Conservation (phyloP, 2,888 invertebrate species). For the Coecobrya sp. region DNA sequence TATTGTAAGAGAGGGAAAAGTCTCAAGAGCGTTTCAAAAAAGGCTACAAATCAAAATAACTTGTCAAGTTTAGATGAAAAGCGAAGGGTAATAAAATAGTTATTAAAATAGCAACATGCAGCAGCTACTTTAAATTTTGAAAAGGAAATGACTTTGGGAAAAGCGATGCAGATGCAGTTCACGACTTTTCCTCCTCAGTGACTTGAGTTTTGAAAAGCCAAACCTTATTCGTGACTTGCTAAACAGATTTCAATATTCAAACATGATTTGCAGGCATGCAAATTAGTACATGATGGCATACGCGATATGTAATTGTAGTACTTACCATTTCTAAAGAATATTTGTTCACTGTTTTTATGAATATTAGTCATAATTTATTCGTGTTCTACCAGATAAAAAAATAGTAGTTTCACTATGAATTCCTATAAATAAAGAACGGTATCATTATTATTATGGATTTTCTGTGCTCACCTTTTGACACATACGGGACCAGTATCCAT, state of each 20-base stretch:
- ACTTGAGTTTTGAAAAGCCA: background rate
- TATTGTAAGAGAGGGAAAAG: background rate
- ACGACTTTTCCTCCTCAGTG: slow-evolving; percentile 55
- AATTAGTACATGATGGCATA: too few species aligned
- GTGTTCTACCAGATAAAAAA: too few species aligned
- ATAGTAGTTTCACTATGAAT: too few species aligned
- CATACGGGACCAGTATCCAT: slow-evolving; percentile 85
- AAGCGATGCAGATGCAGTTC: slow-evolving; percentile 31
- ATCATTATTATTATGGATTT: too few species aligned
- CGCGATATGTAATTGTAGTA: too few species aligned
- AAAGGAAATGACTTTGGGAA: slow-evolving; percentile 1
- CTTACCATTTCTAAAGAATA: background rate
- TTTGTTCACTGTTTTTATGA: too few species aligned
- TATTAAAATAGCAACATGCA: slow-evolving; percentile 15
- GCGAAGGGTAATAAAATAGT: background rate
- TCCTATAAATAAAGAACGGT: too few species aligned
- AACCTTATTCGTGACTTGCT: slow-evolving; percentile 62
- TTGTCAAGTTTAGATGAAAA: slow-evolving; percentile 60
- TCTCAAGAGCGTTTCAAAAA: slow-evolving; percentile 11
- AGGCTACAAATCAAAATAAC: slow-evolving; percentile 68
- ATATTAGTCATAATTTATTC: too few species aligned
- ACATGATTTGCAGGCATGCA: background rate
- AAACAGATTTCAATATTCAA: background rate
- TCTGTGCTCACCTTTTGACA: slow-evolving; percentile 84
- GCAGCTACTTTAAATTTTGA: slow-evolving; percentile 2